phyloP scores from a whole-genome alignment of 2,888 invertebrate genomes.

The Zelleria hepariella region DNA sequence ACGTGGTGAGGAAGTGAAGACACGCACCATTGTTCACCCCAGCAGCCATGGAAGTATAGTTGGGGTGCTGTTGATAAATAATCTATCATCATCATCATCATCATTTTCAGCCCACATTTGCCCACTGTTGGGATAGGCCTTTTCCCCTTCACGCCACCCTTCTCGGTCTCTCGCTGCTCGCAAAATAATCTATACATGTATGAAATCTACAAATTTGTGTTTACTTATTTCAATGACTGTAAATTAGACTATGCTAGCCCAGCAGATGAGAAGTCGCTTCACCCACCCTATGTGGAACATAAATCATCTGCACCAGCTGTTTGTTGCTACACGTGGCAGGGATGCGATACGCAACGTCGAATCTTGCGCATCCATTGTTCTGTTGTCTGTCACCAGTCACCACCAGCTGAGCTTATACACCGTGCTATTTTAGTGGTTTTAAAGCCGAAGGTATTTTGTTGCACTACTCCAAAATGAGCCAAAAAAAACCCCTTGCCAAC shows the following conservation, averaged over 20 bases:
- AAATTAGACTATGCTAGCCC: too few species aligned
- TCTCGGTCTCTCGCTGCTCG: too few species aligned
- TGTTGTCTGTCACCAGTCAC: too few species aligned
- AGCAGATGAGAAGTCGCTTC: neutral
- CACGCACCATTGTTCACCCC: constrained; percentile 31
- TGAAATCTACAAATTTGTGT: too few species aligned
- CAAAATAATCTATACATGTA: too few species aligned
- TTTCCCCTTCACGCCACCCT: too few species aligned
- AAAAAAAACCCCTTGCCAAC: too few species aligned
- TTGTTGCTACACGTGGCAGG: neutral
- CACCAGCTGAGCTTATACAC: neutral
- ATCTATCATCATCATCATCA: neutral
- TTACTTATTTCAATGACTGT: too few species aligned
- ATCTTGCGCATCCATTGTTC: constrained; percentile 3
- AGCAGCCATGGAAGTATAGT: neutral
- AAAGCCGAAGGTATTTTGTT: too few species aligned
- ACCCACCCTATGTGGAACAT: neutral
- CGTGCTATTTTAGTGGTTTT: neutral
- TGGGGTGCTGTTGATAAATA: neutral
- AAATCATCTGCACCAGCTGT: neutral
- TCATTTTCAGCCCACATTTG: too few species aligned
- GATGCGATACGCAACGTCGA: neutral
- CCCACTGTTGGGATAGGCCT: too few species aligned
- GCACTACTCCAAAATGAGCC: too few species aligned
- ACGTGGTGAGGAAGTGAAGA: constrained; percentile 30